A percentile compares a stretch with the other conserved stretches of the same genome.
These are phyloP conservation scores for Atethmia centrago DNA, from an alignment of 2,888 invertebrate genomes.

Conservation along the genomic window DNA sequence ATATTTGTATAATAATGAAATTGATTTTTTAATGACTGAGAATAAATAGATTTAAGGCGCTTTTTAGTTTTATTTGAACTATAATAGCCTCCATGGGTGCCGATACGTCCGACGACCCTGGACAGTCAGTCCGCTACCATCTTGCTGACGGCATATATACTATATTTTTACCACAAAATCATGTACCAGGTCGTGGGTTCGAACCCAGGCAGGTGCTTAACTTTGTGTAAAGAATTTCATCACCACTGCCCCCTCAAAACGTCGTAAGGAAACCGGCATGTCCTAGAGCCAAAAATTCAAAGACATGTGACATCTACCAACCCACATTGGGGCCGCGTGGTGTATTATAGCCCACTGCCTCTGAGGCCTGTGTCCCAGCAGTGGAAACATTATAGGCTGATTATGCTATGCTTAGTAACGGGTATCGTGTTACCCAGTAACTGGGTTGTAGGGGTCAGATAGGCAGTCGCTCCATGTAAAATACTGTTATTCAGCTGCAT, in stretches of 20 bases:
- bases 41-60: conserved; percentile 59
- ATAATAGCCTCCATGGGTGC: neutral
- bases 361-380: neutral
- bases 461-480: neutral
- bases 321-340: too few relatives aligned
- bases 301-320: too few relatives aligned
- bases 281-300: neutral
- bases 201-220: too few relatives aligned
- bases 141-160: neutral
- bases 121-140: neutral
- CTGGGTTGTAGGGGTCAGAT: neutral
- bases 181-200: too few relatives aligned
- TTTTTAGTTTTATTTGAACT: conserved; percentile 16
- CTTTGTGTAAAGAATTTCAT: too few relatives aligned
- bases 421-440: neutral
- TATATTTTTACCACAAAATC: neutral
- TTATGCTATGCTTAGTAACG: neutral
- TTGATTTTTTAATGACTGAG: conserved; percentile 62
- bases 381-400: neutral
- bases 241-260: neutral
- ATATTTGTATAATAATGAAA: conserved; percentile 62
- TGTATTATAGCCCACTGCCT: too few relatives aligned
- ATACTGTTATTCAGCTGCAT: neutral
- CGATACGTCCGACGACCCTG: neutral
- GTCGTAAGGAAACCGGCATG: too few relatives aligned